These are phyloP conservation scores for Parambassis ranga DNA, from an alignment of 2,797 vertebrate species.

Conservation along the genomic window DNA sequence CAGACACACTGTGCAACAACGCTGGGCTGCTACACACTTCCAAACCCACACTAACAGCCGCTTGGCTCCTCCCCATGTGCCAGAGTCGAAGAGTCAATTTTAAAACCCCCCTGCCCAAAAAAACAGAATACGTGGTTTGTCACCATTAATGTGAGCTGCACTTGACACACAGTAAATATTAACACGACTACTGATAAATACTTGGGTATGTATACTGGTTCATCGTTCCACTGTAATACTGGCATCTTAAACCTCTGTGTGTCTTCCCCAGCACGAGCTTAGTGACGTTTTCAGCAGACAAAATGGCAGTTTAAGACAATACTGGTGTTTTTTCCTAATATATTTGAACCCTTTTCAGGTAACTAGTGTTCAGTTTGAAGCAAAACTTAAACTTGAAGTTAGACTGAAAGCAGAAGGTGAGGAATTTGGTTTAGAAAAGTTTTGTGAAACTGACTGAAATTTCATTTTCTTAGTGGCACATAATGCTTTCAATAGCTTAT, in stretches of 20 bases:
- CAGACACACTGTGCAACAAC: conserved; percentile 42
- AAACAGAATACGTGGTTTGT: conserved; percentile 35
- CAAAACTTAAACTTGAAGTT: not conserved
- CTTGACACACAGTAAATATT: conserved; percentile 45
- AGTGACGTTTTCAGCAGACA: conserved; percentile 41
- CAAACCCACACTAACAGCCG: conserved; percentile 25
- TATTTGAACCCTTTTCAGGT: conserved; percentile 9
- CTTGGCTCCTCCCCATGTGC: conserved; percentile 45
- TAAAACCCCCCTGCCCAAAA: too few relatives aligned
- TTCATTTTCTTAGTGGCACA: too few relatives aligned
- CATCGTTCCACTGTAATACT: conserved; percentile 42
- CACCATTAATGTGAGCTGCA: conserved; percentile 49
- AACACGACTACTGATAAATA: conserved; percentile 56
- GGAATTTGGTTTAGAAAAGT: too few relatives aligned
- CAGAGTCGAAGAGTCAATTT: conserved; percentile 55
- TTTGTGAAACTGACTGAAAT: too few relatives aligned
- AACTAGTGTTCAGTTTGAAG: conserved; percentile 13
- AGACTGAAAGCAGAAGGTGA: too few relatives aligned
- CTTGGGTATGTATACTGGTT: conserved; percentile 40
- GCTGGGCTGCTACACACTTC: conserved; percentile 12
- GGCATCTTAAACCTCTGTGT: conserved; percentile 25
- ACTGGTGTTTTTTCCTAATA: not conserved
- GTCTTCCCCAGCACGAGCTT: conserved; percentile 2
- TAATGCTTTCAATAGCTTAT: too few relatives aligned
- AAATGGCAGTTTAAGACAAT: conserved; percentile 37